These are phyloP conservation scores for Oriolus oriolus DNA, from an alignment of 2,113 vertebrate species.

Conservation along the genomic window DNA sequence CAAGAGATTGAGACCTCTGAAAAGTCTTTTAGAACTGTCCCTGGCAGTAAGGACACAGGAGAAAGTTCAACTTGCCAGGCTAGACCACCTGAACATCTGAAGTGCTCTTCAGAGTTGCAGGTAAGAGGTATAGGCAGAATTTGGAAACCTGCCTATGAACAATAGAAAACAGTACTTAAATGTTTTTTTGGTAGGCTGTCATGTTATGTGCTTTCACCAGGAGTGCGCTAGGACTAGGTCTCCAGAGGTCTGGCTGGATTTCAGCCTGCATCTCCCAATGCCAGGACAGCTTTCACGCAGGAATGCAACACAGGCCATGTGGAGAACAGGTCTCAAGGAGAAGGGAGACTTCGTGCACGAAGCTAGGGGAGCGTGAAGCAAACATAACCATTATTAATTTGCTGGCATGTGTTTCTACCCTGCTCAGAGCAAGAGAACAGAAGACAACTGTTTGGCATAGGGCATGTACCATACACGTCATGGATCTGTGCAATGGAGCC, in stretches of 20 bases:
- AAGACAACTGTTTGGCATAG: neutral
- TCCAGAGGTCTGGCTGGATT: neutral
- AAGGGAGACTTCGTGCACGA: accelerated
- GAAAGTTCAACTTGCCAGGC: neutral
- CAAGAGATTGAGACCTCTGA: neutral
- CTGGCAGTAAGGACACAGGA: neutral
- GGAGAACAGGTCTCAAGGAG: neutral
- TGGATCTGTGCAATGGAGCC: neutral
- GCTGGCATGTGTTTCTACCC: neutral
- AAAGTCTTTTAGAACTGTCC: neutral
- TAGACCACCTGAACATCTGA: neutral
- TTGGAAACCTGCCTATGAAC: neutral
- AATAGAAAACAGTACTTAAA: neutral
- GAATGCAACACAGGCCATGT: no score
- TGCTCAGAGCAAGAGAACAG: neutral
- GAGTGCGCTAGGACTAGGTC: neutral
- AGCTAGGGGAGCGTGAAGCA: accelerated
- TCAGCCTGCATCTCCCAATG: accelerated
- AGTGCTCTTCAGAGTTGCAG: neutral
- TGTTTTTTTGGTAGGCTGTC: neutral
- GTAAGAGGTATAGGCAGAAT: neutral
- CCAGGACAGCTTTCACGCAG: neutral
- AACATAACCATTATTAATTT: neutral
- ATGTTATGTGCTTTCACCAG: neutral
- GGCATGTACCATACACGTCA: neutral